Base-by-base conservation (phyloP, 2,888 invertebrate species). In the Philonicus albiceps region DNA sequence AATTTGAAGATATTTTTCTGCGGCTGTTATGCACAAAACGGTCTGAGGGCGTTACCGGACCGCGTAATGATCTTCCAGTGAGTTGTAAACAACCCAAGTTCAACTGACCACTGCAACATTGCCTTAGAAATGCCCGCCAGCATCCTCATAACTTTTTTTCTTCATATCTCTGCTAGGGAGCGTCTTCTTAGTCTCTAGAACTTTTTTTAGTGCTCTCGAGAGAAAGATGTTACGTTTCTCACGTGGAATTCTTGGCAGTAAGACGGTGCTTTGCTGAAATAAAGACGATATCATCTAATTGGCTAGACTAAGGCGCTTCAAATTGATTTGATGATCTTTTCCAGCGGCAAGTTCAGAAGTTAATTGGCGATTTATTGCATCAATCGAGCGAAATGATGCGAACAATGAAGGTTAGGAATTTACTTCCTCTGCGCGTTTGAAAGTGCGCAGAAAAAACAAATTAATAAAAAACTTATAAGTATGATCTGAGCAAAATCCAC, bases 281-380 rank as follows among this genome's bases (percentile, higher is more conserved):
- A 49, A 53, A 81, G 13, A 55, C 64, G 37, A 30, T 81, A 64
- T 81, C 55, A 34, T 43, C 49, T 19, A 78, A 78, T 43, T 78
- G 78, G 31, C 74, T n/a, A 78, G 55, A 81, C 30, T 27, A 81
- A 31, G 55, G 55, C 31, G 19, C 13, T n/a, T 81, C 55, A 27
- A 81, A 81, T 81, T 81, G 81, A 55, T 81, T 81, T 49, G 81
- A 81, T 81, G n/a, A 55, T 81, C 55, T 64, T n/a, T 49, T 49
- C 19, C 43, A 43, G 30, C 34, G 19, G 55, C 27, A 19, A 81
- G 64, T 55, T 55, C 81, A 81, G 31, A 64, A 31, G 81, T 55
- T 55, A 55, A 81, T 81, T 81, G 81, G 55, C 34, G 81, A 55
- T 78, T 43, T 55, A 81, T 81, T 55, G 81, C 13, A 37, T 27